Conservation (phyloP, 2,888 invertebrate genomes). For the Sussaba pulchella region DNA sequence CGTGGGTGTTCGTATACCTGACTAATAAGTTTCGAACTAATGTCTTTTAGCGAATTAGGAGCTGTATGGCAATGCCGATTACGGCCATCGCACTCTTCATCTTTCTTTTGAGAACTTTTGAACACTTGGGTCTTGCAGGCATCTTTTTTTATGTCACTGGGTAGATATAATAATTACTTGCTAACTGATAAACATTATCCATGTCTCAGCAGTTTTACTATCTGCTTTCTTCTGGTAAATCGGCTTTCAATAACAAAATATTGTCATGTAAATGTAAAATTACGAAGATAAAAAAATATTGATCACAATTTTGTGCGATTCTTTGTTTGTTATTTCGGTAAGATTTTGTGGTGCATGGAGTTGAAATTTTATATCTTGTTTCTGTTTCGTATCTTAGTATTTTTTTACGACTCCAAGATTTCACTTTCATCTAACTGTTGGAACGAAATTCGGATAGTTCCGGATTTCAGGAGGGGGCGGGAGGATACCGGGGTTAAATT, state of each 20-base stretch:
- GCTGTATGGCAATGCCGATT: conserved; percentile 61
- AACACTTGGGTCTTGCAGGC: background rate
- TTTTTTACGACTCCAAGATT: background rate
- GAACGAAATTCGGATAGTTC: background rate
- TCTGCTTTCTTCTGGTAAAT: too few species aligned
- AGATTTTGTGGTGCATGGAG: too few species aligned
- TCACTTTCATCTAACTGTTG: background rate
- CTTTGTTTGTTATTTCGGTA: too few species aligned
- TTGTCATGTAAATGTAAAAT: too few species aligned
- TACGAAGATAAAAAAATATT: too few species aligned
- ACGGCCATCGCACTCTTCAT: background rate
- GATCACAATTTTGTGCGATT: too few species aligned
- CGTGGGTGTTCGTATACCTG: conserved; percentile 71
- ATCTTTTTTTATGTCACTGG: conserved; percentile 3
- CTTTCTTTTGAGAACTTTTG: background rate
- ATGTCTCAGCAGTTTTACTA: too few species aligned
- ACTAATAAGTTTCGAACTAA: conserved; percentile 74
- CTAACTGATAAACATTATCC: too few species aligned
- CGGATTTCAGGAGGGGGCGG: background rate
- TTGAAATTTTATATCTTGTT: too few species aligned
- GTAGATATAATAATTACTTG: too few species aligned
- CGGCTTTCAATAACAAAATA: too few species aligned
- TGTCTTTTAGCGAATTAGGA: conserved; percentile 80
- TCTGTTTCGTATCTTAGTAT: too few species aligned
- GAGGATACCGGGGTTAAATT: conserved; percentile 32